Percentiles rank a stretch among this genome's conserved stretches.
Evolutionary conservation across 1,140 invertebrate species (phyloP).

Genomic region (Tetragonula clypearis): DNA sequence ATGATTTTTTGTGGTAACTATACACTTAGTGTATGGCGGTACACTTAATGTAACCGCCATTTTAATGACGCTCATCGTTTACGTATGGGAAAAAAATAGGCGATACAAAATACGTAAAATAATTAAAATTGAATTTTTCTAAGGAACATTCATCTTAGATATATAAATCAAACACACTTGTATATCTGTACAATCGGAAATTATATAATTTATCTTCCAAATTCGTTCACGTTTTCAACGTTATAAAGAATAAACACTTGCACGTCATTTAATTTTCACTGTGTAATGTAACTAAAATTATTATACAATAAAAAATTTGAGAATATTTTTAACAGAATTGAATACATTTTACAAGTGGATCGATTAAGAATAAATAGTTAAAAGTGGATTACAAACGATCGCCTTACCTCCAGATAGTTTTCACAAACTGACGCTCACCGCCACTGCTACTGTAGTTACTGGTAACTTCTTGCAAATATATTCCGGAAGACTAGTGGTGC

Average conservation of each 20-base stretch:
- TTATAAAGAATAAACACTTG: not conserved
- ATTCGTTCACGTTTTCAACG: not conserved
- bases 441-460: not conserved
- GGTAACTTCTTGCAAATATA: not conserved
- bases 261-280: not conserved
- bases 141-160: not conserved
- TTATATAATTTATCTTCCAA: not conserved
- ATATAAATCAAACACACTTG: not conserved
- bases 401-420: slow-evolving; percentile 35
- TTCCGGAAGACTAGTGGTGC: slow-evolving; percentile 38
- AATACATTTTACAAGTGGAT: slow-evolving; percentile 25
- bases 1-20: slow-evolving; percentile 37
- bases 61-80: slow-evolving; percentile 21
- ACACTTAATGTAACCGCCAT: slow-evolving; percentile 56
- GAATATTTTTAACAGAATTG: not conserved
- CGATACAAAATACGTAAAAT: not conserved
- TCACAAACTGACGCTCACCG: slow-evolving; percentile 26
- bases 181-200: not conserved
- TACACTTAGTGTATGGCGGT: slow-evolving; percentile 1
- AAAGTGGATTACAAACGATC: slow-evolving; percentile 38
- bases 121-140: not conserved
- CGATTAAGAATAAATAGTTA: slow-evolving; percentile 1
- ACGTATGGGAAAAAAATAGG: not conserved
- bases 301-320: not conserved
- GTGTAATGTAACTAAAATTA: slow-evolving; percentile 4